Conservation (phyloP, 2,888 invertebrate species). For the Nymphalis polychloros region DNA sequence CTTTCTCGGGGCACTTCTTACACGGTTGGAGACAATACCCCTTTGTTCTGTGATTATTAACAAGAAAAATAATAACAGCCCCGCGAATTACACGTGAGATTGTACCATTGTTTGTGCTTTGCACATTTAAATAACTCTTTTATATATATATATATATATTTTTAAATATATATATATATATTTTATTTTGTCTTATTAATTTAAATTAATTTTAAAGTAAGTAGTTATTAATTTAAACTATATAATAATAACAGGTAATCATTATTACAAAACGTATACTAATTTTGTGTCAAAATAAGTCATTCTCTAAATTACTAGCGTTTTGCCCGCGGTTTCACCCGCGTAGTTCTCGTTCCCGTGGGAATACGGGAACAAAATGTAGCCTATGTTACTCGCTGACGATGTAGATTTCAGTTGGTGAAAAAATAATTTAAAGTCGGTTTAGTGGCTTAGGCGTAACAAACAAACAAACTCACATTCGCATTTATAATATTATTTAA, state of each 20-base stretch:
- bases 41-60: conserved; percentile 44
- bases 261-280: background rate
- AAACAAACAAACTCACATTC: no score
- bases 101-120: conserved; percentile 43
- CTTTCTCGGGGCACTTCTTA: conserved; percentile 34
- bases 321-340: no score
- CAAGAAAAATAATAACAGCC: conserved; percentile 42
- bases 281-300: no score
- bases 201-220: no score
- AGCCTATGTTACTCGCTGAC: no score
- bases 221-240: background rate
- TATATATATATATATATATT: conserved; percentile 13
- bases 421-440: no score
- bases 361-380: no score
- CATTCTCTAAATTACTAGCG: no score
- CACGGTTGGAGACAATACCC: conserved; percentile 39
- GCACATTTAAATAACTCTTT: conserved; percentile 26
- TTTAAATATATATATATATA: conserved; percentile 6
- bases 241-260: background rate
- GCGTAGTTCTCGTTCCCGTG: no score
- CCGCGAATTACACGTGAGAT: conserved; percentile 44
- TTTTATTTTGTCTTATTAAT: conserved; percentile 11
- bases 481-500: no score
- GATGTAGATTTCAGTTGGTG: no score
- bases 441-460: no score